A percentile compares a stretch with the other conserved stretches of the same genome.
phyloP scores from a whole-genome alignment of 2,113 vertebrate genomes.

The Chloropsis cyanopogon region DNA sequence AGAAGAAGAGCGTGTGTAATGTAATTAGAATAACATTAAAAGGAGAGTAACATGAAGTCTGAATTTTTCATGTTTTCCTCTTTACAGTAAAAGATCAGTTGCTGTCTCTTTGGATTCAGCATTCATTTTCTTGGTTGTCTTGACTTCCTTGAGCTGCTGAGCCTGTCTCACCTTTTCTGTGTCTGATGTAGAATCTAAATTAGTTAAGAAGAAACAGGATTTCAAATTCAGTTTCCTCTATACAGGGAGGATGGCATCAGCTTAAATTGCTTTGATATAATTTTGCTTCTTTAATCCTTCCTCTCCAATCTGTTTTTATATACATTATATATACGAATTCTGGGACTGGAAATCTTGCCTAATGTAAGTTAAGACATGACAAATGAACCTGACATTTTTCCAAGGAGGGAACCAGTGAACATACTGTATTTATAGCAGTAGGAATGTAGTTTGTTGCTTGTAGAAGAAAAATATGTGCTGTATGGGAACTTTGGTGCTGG shows the following conservation, averaged over 20 bases:
- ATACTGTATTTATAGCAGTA: slow-evolving; percentile 59
- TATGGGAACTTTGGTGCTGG: background rate
- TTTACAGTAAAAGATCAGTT: background rate
- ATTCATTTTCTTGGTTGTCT: slow-evolving; percentile 7
- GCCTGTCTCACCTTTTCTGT: slow-evolving; percentile 28
- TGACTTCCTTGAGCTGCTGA: background rate
- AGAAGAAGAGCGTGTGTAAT: background rate
- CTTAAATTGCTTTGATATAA: slow-evolving; percentile 26
- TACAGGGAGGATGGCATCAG: background rate
- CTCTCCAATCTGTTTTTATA: slow-evolving; percentile 56
- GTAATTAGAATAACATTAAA: background rate
- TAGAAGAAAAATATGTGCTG: slow-evolving; percentile 1
- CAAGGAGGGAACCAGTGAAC: slow-evolving; percentile 42
- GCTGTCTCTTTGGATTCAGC: background rate
- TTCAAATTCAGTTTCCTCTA: slow-evolving; percentile 41
- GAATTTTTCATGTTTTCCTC: background rate
- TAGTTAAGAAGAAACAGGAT: slow-evolving; percentile 44
- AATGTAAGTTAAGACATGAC: slow-evolving; percentile 61
- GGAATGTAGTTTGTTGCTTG: slow-evolving; percentile 37
- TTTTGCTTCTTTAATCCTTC: slow-evolving; percentile 54
- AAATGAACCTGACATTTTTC: slow-evolving; percentile 67
- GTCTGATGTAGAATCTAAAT: slow-evolving; percentile 48
- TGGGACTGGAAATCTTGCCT: slow-evolving; percentile 49
- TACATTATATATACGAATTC: slow-evolving; percentile 35
- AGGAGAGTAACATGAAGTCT: background rate